These are phyloP conservation scores for Astropecten irregularis DNA, from an alignment of 53 echinoderm and acorn worm genomes.

Conservation along the genomic window DNA sequence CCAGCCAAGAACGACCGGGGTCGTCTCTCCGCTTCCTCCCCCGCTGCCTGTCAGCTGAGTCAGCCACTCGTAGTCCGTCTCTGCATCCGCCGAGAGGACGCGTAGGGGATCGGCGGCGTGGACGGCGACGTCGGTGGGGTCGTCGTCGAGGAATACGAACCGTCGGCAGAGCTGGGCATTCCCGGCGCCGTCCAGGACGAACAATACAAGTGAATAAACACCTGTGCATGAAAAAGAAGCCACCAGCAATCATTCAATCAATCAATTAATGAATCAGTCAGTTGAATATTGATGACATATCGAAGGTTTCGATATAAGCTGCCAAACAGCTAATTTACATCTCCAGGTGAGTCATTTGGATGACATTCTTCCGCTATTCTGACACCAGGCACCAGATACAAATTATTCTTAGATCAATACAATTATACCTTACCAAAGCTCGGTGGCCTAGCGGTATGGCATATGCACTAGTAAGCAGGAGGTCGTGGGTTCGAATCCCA, in stretches of 20 bases:
- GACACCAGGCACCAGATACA: too few relatives aligned
- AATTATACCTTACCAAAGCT: too few relatives aligned
- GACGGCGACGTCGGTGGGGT: background rate
- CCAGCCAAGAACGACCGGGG: conserved; percentile 17
- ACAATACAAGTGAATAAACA: conserved; percentile 24
- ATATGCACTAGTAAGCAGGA: too few relatives aligned
- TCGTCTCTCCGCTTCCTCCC: background rate
- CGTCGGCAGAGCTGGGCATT: conserved; percentile 33
- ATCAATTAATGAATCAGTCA: too few relatives aligned
- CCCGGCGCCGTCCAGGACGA: conserved; percentile 2
- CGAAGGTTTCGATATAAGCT: too few relatives aligned
- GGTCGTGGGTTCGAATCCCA: too few relatives aligned
- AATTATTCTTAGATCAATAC: too few relatives aligned
- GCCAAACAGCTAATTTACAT: too few relatives aligned
- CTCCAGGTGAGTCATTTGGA: too few relatives aligned
- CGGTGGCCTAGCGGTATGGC: too few relatives aligned
- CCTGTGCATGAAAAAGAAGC: background rate
- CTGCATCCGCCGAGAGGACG: conserved; percentile 5
- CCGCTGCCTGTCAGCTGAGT: background rate
- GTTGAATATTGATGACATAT: background rate
- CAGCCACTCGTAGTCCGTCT: conserved; percentile 24
- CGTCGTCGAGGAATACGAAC: conserved; percentile 34
- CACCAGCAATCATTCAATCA: too few relatives aligned
- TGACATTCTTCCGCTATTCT: too few relatives aligned
- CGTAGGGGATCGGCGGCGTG: background rate